phyloP scores from a whole-genome alignment of 2,797 vertebrate genomes.

The Champsocephalus esox region DNA sequence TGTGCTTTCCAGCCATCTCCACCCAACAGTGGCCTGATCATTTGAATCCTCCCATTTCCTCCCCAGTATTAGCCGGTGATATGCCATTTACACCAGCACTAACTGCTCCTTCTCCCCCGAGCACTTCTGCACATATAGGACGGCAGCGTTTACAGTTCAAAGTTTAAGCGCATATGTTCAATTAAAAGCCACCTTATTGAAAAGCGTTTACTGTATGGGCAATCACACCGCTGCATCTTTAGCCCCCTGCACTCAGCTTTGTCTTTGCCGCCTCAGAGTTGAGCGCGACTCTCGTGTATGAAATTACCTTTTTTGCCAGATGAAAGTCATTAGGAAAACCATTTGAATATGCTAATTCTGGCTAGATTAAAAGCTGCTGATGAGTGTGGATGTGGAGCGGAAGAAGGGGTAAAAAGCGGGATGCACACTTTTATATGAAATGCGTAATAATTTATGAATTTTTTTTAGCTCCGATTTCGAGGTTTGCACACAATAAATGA shows the following conservation, averaged over 20 bases:
- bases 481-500: neutral
- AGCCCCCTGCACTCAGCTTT: constrained; percentile 47
- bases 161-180: constrained; percentile 65
- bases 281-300: constrained; percentile 58
- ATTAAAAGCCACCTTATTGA: constrained; percentile 62
- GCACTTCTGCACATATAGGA: constrained; percentile 3
- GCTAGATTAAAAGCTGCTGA: constrained; percentile 78
- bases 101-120: constrained; percentile 17
- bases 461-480: neutral
- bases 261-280: constrained; percentile 65
- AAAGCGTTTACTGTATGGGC: constrained; percentile 15
- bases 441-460: constrained; percentile 26
- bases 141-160: constrained; percentile 55
- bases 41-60: constrained; percentile 35
- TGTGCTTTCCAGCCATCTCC: constrained; percentile 41
- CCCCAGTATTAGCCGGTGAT: constrained; percentile 63
- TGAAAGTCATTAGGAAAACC: constrained; percentile 80
- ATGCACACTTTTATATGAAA: constrained; percentile 26
- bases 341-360: constrained; percentile 78
- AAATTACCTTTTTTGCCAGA: constrained; percentile 75
- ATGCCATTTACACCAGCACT: constrained; percentile 63
- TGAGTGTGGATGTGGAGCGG: constrained; percentile 51
- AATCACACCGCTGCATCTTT: constrained; percentile 49
- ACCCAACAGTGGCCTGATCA: constrained; percentile 41
- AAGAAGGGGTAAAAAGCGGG: neutral